These are phyloP conservation scores for Andrena bucephala DNA, from an alignment of 2,888 invertebrate species.

Conservation along the genomic window DNA sequence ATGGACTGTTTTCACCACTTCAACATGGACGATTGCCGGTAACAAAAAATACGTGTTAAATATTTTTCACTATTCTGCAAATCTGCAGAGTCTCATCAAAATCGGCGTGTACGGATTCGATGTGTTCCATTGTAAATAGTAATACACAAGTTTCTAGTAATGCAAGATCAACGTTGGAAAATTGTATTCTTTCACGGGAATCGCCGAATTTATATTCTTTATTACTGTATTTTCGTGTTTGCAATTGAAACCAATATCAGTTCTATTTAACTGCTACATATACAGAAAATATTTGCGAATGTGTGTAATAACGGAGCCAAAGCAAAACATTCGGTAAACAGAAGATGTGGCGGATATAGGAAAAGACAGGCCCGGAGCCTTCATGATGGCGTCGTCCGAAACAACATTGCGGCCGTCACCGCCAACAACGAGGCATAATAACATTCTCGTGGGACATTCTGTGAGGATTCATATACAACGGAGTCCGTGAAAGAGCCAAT, in stretches of 20 bases:
- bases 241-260: background rate
- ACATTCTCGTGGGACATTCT: constrained; percentile 34
- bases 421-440: constrained; percentile 16
- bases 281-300: background rate
- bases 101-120: too few species aligned
- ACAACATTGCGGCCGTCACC: constrained; percentile 11
- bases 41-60: too few species aligned
- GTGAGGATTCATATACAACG: constrained; percentile 28
- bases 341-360: background rate
- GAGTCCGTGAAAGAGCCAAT: constrained; percentile 28
- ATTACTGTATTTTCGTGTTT: background rate
- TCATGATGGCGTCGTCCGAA: background rate
- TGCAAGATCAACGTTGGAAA: too few species aligned
- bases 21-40: too few species aligned
- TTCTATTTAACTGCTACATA: constrained; percentile 2
- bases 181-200: too few species aligned
- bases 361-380: background rate
- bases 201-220: too few species aligned
- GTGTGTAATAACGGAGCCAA: background rate
- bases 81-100: too few species aligned
- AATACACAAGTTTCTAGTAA: too few species aligned
- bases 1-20: too few species aligned
- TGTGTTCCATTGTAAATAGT: too few species aligned
- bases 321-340: constrained; percentile 30
- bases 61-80: too few species aligned